Percentiles rank a stretch among this genome's conserved stretches.
phyloP scores from a whole-genome alignment of 2,113 vertebrate genomes.

The Thamnophis sirtalis region DNA sequence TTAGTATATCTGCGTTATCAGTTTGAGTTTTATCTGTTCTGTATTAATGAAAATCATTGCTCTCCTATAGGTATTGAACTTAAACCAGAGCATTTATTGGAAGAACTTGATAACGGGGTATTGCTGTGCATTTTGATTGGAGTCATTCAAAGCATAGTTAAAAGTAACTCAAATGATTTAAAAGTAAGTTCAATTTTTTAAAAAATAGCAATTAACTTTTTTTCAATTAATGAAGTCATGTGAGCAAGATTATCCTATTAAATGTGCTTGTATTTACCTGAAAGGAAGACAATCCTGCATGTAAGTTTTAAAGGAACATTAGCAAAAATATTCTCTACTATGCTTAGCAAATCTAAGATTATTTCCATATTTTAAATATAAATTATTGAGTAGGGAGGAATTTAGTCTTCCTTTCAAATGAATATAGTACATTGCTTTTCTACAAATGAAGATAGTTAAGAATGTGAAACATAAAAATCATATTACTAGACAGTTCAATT shows the following conservation, averaged over 20 bases:
- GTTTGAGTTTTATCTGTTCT: constrained; percentile 15
- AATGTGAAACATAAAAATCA: not conserved
- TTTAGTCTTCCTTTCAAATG: not conserved
- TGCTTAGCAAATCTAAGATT: not conserved
- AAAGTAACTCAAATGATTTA: constrained; percentile 67
- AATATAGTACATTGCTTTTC: not conserved
- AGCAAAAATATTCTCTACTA: not conserved
- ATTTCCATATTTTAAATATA: not conserved
- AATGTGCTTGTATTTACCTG: not conserved
- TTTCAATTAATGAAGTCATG: not conserved
- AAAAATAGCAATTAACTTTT: not conserved
- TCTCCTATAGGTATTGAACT: constrained; percentile 70
- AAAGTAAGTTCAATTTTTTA: constrained; percentile 69
- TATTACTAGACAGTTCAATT: not conserved
- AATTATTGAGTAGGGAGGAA: not conserved
- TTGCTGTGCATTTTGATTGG: constrained; percentile 79
- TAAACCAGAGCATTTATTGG: constrained; percentile 78
- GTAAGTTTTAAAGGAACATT: not conserved
- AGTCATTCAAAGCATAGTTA: constrained; percentile 83
- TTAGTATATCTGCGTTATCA: not conserved
- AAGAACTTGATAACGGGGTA: constrained; percentile 79
- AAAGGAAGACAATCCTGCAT: not conserved
- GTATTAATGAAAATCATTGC: not conserved
- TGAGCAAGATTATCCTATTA: not conserved
- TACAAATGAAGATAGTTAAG: not conserved